phyloP scores from a whole-genome alignment of 37 sponge, comb jelly and placozoan genomes.

The Beroe ovata region DNA sequence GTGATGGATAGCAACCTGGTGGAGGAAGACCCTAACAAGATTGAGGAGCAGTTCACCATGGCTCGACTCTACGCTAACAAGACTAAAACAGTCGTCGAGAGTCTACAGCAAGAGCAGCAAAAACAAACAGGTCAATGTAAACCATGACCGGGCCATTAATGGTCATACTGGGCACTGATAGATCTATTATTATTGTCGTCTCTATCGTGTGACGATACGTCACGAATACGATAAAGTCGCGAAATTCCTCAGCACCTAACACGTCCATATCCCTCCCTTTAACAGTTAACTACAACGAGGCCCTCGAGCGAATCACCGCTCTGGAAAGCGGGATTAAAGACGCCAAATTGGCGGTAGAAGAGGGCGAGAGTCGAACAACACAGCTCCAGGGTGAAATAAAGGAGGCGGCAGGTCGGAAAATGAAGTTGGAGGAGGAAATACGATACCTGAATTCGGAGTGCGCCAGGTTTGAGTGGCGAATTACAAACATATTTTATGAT shows the following conservation, averaged over 20 bases:
- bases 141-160: too few species aligned
- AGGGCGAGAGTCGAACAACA: conserved; percentile 15
- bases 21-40: conserved; percentile 67
- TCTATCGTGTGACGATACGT: too few species aligned
- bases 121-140: conserved; percentile 60
- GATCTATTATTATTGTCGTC: too few species aligned
- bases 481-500: too few species aligned
- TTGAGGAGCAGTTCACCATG: conserved; percentile 69
- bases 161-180: too few species aligned
- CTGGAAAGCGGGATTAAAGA: conserved; percentile 3
- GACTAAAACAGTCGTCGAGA: conserved; percentile 58
- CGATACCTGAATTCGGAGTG: conserved; percentile 41
- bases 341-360: conserved; percentile 31
- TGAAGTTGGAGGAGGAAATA: conserved; percentile 60
- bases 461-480: too few species aligned
- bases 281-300: conserved; percentile 57
- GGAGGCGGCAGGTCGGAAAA: conserved; percentile 18
- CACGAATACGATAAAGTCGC: too few species aligned
- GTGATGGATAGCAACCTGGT: conserved; percentile 42
- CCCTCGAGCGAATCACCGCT: neutral
- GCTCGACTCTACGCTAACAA: conserved; percentile 60
- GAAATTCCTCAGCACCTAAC: too few species aligned
- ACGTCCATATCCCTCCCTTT: too few species aligned
- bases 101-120: neutral
- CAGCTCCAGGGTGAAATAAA: neutral